phyloP scores from a whole-genome alignment of 2,888 invertebrate species.

The Chymomyza amoena region DNA sequence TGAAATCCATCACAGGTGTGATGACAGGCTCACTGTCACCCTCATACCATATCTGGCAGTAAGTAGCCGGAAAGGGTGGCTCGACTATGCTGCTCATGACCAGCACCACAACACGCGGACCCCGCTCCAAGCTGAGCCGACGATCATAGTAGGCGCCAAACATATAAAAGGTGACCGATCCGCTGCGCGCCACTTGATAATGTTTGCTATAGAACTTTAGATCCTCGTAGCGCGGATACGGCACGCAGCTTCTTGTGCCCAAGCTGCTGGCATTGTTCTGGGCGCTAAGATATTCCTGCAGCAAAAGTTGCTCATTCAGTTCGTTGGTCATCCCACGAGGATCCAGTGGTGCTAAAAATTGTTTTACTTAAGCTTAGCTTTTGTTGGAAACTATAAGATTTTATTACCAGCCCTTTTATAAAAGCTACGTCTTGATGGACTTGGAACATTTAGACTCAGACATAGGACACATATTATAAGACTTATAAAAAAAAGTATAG shows the following conservation, averaged over 20 bases:
- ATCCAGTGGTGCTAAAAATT: background rate
- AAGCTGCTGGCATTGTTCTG: slow-evolving; percentile 1
- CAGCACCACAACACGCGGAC: slow-evolving; percentile 31
- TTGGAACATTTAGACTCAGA: background rate
- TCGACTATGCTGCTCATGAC: slow-evolving; percentile 30
- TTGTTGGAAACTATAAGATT: background rate
- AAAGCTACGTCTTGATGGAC: background rate
- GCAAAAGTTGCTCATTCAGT: slow-evolving; percentile 2
- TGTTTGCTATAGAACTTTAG: slow-evolving; percentile 10
- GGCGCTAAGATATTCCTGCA: slow-evolving; percentile 33
- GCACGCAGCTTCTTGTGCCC: slow-evolving; percentile 23
- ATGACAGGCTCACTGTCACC: slow-evolving; percentile 24
- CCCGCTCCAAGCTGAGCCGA: background rate
- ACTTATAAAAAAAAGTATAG: background rate
- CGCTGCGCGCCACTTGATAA: slow-evolving; percentile 22
- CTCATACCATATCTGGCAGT: slow-evolving; percentile 51
- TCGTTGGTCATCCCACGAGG: background rate
- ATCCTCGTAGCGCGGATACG: slow-evolving; percentile 38
- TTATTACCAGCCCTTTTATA: background rate
- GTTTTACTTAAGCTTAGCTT: too few species aligned
- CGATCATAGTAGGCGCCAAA: slow-evolving; percentile 45
- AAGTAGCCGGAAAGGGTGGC: slow-evolving; percentile 9
- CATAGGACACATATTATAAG: background rate
- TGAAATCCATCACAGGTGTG: slow-evolving; percentile 1
- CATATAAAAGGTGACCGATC: slow-evolving; percentile 41